phyloP scores from a whole-genome alignment of 2,113 vertebrate genomes.

The Atherinomorus stipes region DNA sequence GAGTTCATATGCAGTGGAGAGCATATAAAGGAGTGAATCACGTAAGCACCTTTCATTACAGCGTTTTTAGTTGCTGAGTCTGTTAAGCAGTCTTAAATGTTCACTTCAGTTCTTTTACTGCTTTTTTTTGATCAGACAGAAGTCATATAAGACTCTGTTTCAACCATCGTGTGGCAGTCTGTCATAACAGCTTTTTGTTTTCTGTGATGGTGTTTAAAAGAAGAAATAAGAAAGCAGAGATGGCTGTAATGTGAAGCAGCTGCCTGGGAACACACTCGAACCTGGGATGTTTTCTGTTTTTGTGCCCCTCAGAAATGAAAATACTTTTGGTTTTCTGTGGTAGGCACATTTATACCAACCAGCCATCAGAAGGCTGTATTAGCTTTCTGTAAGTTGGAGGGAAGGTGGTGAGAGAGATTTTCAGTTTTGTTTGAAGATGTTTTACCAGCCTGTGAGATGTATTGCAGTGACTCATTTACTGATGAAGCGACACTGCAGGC shows the following conservation, averaged over 20 bases:
- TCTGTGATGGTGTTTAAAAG: not conserved
- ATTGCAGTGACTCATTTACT: not conserved
- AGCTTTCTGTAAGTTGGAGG: not conserved
- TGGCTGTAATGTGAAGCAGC: not conserved
- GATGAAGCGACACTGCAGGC: not conserved
- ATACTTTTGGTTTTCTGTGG: not conserved
- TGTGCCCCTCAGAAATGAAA: slow-evolving; percentile 2
- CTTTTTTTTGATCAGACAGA: slow-evolving; percentile 13
- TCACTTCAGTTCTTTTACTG: slow-evolving; percentile 6
- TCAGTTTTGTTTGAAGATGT: slow-evolving; percentile 13
- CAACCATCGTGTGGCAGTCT: no score
- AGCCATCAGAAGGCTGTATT: slow-evolving; percentile 7
- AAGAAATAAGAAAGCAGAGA: not conserved
- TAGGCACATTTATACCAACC: not conserved
- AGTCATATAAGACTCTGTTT: slow-evolving; percentile 23
- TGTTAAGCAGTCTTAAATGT: not conserved
- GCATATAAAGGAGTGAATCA: no score
- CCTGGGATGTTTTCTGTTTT: not conserved
- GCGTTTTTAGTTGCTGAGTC: not conserved
- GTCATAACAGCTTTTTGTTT: not conserved
- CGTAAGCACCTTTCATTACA: no score
- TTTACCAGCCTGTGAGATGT: slow-evolving; percentile 1
- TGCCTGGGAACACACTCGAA: not conserved
- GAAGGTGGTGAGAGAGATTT: not conserved
- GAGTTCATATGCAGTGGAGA: no score